A percentile compares a stretch with the other conserved stretches of the same genome.
Conservation (phyloP, 2,888 invertebrate species). For the Archips crataeganus region DNA sequence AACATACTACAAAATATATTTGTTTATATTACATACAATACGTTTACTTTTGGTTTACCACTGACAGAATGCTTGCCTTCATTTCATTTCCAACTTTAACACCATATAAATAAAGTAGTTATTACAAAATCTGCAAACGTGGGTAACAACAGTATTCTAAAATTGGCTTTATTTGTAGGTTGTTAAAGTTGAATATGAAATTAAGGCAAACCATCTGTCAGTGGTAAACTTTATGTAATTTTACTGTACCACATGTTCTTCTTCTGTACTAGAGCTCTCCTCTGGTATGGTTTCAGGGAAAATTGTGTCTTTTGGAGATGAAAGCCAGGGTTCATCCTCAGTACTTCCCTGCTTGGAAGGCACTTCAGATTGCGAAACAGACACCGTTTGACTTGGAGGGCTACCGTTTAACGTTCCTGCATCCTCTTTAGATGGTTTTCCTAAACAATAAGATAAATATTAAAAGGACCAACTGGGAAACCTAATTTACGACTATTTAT, state of each 20-base stretch:
- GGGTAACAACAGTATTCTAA: no score
- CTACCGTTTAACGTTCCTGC: constrained; percentile 80
- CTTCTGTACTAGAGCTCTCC: constrained; percentile 96
- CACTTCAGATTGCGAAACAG: constrained; percentile 83
- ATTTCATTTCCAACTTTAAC: no score
- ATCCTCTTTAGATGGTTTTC: constrained; percentile 80
- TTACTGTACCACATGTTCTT: constrained; percentile 96
- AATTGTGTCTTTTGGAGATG: constrained; percentile 94
- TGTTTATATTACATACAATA: constrained; percentile 41
- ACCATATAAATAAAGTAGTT: no score
- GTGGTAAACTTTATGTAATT: no score
- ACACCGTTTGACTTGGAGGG: constrained; percentile 87
- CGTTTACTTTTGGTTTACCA: no score
- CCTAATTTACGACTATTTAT: not conserved
- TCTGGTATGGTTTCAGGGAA: constrained; percentile 97
- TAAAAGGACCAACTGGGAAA: not conserved
- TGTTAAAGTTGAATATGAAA: no score
- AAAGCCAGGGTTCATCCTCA: constrained; percentile 92
- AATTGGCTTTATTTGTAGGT: no score
- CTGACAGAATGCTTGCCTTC: no score
- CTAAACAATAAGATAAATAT: constrained; percentile 50
- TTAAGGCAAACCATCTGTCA: no score
- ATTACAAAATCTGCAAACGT: no score
- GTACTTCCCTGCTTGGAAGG: constrained; percentile 78
- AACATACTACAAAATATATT: not conserved